Evolutionary conservation across 2,113 vertebrate genomes (phyloP), one percentile per base, ranked within the genome.

Genomic region (Oryzias javanicus): DNA sequence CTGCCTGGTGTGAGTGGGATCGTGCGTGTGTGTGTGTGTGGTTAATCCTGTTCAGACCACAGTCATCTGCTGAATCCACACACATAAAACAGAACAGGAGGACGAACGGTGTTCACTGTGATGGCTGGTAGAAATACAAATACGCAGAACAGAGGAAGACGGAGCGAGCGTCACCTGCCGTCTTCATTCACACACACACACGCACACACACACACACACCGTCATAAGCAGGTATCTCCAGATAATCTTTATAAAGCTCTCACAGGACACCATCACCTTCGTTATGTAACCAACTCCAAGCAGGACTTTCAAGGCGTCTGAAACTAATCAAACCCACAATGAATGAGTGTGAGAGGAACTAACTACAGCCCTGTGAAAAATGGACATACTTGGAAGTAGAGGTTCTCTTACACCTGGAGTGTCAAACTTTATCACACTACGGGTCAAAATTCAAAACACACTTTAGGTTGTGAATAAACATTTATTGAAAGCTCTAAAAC

Each of bases 1-100:
- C 67, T 47, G 47, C 22, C 48, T 27, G 25, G 20, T 55, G 54
- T 48, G 49, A 65, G 54, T 41, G 35, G 15, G 25, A 48, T 24
- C 57, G 45, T 4, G 49, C 48, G 49, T 6, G 51, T 55, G 50
- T 59, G 60, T n/a, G 49, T 70, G 55, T 69, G 61, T 27, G 24
- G 60, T 54, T 82, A 76, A 86, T 79, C 73, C 58, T 19, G 49
- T 70, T 60, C 60, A 78, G 52, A 47, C 51, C 41, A 49, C 44
- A 49, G 64, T 55, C 70, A 67, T 58, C 57, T 56, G 46, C 45
- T 61, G 61, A 61, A 61, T 45, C 41, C 50, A 60, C 57, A 52
- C 22, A 65, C 48, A 69, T 4, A 18, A 55, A 14, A 55, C 20
- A 45, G 8, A 44, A 50, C 12, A 51, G 45, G 24, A 17, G 15